phyloP scores from a whole-genome alignment of 2,113 vertebrate species.

The Tretioscincus oriximinensis region DNA sequence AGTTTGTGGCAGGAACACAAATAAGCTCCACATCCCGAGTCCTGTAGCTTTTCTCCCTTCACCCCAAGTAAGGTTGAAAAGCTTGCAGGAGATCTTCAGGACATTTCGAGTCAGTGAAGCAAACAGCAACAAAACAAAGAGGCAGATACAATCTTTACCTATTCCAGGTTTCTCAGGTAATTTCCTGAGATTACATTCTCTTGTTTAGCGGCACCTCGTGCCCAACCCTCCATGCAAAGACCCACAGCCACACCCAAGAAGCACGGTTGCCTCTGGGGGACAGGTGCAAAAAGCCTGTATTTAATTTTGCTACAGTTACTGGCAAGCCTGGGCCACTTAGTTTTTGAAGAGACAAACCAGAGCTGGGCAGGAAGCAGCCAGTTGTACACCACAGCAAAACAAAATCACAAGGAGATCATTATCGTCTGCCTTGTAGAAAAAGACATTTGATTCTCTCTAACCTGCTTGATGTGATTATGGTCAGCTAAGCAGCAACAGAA shows the following conservation, averaged over 20 bases:
- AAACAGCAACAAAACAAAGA: no score
- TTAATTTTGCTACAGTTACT: background rate
- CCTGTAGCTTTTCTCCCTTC: background rate
- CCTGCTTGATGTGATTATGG: background rate
- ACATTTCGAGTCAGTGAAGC: background rate
- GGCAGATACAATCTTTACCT: background rate
- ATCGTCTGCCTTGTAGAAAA: background rate
- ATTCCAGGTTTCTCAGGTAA: background rate
- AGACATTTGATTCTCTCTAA: background rate
- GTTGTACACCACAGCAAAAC: background rate
- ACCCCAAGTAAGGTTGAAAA: background rate
- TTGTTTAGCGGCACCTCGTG: background rate
- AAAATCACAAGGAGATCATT: background rate
- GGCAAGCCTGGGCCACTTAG: background rate
- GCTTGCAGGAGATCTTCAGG: background rate
- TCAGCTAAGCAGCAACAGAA: background rate
- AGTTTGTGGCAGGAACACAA: background rate
- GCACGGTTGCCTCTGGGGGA: constrained; percentile 10
- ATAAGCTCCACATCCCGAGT: background rate
- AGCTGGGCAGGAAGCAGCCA: background rate
- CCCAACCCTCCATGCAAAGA: background rate
- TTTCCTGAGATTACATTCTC: background rate
- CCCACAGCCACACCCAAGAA: background rate
- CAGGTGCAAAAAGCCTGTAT: accelerated
- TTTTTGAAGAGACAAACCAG: background rate